These are phyloP conservation scores for Scaptodrosophila lebanonensis DNA, from an alignment of 1,140 invertebrate genomes.

Conservation along the genomic window DNA sequence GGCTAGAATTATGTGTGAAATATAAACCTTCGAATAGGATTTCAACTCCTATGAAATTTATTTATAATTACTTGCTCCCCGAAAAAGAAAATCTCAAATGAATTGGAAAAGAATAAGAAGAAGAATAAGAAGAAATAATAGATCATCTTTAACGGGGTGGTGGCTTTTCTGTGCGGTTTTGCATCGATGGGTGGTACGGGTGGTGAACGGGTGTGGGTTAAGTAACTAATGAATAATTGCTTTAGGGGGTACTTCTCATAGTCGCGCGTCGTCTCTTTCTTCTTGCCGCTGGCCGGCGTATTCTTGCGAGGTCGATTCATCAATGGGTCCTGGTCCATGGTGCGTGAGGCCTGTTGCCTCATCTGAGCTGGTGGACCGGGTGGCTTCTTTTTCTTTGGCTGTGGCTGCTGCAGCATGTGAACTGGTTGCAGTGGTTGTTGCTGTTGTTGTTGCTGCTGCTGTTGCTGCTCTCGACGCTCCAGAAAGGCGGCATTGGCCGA, in stretches of 20 bases:
- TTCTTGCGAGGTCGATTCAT: conserved; percentile 65
- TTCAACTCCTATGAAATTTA: too few relatives aligned
- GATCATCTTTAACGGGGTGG: too few relatives aligned
- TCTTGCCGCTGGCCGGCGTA: conserved; percentile 39
- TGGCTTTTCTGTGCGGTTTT: conserved; percentile 10
- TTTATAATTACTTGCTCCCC: too few relatives aligned
- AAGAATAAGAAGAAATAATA: too few relatives aligned
- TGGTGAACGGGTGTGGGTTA: conserved; percentile 1
- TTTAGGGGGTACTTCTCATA: conserved; percentile 69
- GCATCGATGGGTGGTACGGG: not conserved
- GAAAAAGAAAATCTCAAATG: too few relatives aligned
- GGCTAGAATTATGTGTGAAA: too few relatives aligned
- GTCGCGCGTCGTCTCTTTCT: conserved; percentile 47
- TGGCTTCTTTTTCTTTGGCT: conserved; percentile 66
- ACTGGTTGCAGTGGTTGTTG: conserved; percentile 21
- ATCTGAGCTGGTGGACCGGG: conserved; percentile 62
- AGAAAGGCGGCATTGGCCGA: conserved; percentile 64
- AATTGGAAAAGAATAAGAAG: too few relatives aligned
- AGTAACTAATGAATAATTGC: conserved; percentile 4
- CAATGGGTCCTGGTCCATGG: conserved; percentile 65
- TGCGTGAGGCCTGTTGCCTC: conserved; percentile 58
- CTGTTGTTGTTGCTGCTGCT: conserved; percentile 14
- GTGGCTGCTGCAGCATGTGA: conserved; percentile 31
- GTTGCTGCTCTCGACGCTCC: conserved; percentile 40
- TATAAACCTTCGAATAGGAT: too few relatives aligned